phyloP scores from a whole-genome alignment of 2,113 vertebrate species.

The Mesitornis unicolor region DNA sequence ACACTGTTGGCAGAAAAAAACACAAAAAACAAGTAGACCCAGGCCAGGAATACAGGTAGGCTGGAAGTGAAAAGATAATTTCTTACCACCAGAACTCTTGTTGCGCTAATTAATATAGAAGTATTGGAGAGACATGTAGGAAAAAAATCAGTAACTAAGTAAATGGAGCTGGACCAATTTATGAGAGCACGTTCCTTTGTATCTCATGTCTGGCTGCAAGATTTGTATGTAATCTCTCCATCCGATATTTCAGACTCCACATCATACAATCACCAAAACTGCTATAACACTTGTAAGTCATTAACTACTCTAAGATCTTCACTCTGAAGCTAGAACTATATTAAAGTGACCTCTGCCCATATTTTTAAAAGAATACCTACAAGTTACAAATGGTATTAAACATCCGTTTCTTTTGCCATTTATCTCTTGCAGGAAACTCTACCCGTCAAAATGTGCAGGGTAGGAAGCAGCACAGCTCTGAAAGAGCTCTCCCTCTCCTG shows the following conservation, averaged over 20 bases:
- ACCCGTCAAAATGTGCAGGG: background rate
- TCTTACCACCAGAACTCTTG: background rate
- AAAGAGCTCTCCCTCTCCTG: background rate
- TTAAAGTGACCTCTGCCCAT: background rate
- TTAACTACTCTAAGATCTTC: background rate
- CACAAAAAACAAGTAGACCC: background rate
- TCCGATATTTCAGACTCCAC: background rate
- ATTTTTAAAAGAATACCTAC: background rate
- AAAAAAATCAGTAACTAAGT: background rate
- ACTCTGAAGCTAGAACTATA: background rate
- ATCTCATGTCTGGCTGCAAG: background rate
- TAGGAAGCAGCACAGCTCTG: background rate
- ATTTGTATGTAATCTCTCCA: background rate
- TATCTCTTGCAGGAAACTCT: background rate
- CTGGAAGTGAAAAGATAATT: background rate
- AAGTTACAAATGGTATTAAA: background rate
- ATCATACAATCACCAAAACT: background rate
- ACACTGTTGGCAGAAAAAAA: background rate
- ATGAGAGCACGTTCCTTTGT: background rate
- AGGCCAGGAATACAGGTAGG: background rate
- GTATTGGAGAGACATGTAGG: background rate
- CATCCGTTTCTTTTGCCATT: background rate
- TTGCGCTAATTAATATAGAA: background rate
- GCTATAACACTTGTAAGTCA: background rate
- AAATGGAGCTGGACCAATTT: background rate